Evolutionary conservation across 2,797 vertebrate genomes (phyloP).

Genomic region (Scleropages formosus): DNA sequence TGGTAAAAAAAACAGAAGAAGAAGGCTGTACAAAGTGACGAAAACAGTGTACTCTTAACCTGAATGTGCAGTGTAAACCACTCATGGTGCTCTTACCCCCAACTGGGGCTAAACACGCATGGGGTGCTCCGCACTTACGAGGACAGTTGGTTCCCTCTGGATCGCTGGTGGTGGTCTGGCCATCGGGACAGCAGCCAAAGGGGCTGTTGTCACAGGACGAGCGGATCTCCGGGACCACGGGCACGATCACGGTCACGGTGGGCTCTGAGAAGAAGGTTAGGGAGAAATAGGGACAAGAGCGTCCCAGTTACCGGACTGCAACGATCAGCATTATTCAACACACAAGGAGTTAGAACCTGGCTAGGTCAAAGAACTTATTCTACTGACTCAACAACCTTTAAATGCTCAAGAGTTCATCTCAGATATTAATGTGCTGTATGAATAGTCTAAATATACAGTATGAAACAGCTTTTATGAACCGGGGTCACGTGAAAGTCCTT

Average conservation of each 20-base stretch:
- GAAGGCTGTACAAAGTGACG: neutral
- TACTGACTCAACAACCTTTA: too few relatives aligned
- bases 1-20: neutral
- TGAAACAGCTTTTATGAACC: too few relatives aligned
- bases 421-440: too few relatives aligned
- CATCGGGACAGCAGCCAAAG: constrained; percentile 92
- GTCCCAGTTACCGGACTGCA: neutral
- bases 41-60: too few relatives aligned
- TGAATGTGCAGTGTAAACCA: too few relatives aligned
- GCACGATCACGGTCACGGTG: constrained; percentile 51
- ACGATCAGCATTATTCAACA: neutral
- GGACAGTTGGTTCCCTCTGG: constrained; percentile 88
- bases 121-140: constrained; percentile 63
- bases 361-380: too few relatives aligned
- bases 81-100: too few relatives aligned
- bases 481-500: too few relatives aligned
- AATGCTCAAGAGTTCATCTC: too few relatives aligned
- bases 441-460: too few relatives aligned
- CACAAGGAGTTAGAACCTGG: too few relatives aligned
- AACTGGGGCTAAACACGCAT: too few relatives aligned
- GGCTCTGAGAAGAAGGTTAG: constrained; percentile 49
- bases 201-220: constrained; percentile 89
- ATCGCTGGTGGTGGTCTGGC: constrained; percentile 76
- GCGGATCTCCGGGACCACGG: constrained; percentile 70
- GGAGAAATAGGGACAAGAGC: neutral